These are phyloP conservation scores for Mythimna pallens DNA, from an alignment of 2,888 invertebrate genomes.

Conservation along the genomic window DNA sequence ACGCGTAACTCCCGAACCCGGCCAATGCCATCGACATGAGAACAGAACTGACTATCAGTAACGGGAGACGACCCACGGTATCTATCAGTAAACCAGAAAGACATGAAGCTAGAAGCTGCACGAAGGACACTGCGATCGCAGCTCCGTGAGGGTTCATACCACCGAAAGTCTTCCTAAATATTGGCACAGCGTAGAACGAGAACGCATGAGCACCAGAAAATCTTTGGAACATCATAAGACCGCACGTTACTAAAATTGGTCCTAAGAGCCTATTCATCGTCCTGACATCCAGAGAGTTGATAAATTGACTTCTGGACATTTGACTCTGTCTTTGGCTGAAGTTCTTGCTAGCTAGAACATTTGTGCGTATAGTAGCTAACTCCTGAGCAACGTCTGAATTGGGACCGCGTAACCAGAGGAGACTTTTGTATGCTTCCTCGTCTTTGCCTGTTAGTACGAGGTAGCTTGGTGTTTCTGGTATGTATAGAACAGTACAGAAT, in stretches of 20 bases:
- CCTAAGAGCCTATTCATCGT: conserved; percentile 90
- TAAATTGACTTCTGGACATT: conserved; percentile 84
- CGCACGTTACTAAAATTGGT: conserved; percentile 95
- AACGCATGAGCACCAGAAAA: conserved; percentile 96
- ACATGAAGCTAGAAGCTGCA: conserved; percentile 96
- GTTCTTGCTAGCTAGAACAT: conserved; percentile 91
- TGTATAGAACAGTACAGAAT: conserved; percentile 93
- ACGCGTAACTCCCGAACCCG: conserved; percentile 96
- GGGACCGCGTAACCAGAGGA: conserved; percentile 96
- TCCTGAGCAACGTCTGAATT: conserved; percentile 94
- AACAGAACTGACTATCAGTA: conserved; percentile 95
- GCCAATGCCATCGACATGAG: conserved; percentile 96
- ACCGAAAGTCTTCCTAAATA: conserved; percentile 96
- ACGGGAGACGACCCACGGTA: conserved; percentile 95
- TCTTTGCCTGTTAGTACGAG: conserved; percentile 94
- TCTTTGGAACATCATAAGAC: conserved; percentile 97
- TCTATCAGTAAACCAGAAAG: conserved; percentile 96
- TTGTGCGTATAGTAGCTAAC: conserved; percentile 93
- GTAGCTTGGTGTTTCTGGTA: conserved; percentile 97
- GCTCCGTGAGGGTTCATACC: conserved; percentile 96
- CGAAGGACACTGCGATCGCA: conserved; percentile 96
- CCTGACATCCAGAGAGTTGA: conserved; percentile 84
- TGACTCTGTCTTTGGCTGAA: conserved; percentile 87
- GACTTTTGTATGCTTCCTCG: conserved; percentile 91
- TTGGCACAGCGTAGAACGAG: conserved; percentile 96